Base-by-base conservation (phyloP, 2,888 invertebrate species). In the Eupithecia exiguata region DNA sequence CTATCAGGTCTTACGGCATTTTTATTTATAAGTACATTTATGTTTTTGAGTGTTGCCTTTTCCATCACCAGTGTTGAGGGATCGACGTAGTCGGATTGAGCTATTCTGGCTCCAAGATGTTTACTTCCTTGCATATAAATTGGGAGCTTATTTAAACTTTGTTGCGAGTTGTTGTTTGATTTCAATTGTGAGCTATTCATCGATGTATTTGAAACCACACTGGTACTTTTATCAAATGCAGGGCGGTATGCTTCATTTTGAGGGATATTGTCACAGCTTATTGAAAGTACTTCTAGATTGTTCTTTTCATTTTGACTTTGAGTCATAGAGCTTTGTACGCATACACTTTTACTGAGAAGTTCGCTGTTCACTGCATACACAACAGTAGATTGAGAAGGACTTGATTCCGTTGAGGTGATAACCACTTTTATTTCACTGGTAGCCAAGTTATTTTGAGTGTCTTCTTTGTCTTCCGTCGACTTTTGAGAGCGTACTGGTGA, bases 1-100 rank as follows among this genome's bases (percentile, higher is more conserved):
- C 94, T 95, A 75, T 95, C 95, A 35, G 95, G 95, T 81, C 95
- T 87, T 9, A 95, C 84, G 18, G 95, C 86, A 92, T 80, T 96
- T 95, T 88, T 96, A 88, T 93, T 97, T 89, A 94, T 97, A 93
- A 94, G 95, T 92, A 91, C 95, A 94, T 91, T 97, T 87, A 86
- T 95, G 92, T 86, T 96, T 85, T 91, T 94, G 63, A 90, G 83
- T 16, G 93, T 89, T 7, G 94, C 91, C 81, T 89, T 92, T 74
- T 93, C 92, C 61, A 79, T 88, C 62, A 95, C 95, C 30, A 97
- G 91, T 25, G 96, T 96, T 69, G 96, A 96, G 0, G 98, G 98
- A 87, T 98, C 97, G 0, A 97, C 97, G 83, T 98, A 98, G 86
- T 98, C 98, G 0, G 97, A 96, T 81, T 97, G 96, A 0, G 98